A percentile compares a stretch with the other conserved stretches of the same genome.
These are phyloP conservation scores for Clamator glandarius DNA, from an alignment of 2,797 vertebrate genomes.

Conservation along the genomic window DNA sequence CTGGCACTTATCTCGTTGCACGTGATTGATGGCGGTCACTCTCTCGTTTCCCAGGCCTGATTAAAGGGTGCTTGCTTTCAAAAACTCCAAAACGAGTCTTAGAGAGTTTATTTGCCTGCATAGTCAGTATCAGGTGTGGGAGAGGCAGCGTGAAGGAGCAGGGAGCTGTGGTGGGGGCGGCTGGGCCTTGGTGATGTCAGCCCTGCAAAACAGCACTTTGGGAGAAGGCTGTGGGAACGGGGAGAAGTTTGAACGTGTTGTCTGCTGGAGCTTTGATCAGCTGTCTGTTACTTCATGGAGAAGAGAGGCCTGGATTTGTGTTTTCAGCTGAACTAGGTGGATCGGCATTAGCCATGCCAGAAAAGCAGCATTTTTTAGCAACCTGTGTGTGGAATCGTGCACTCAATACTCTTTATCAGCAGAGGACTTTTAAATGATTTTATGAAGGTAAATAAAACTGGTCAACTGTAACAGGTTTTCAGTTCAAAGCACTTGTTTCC, in stretches of 20 bases:
- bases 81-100: too few species aligned
- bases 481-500: neutral
- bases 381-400: neutral
- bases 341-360: neutral
- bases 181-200: neutral
- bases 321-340: conserved; percentile 11
- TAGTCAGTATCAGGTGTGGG: too few species aligned
- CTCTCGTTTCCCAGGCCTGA: too few species aligned
- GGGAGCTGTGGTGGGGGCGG: too few species aligned
- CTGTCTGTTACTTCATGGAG: neutral
- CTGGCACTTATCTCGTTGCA: too few species aligned
- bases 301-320: neutral
- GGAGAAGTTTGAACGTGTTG: conserved; percentile 11
- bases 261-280: conserved; percentile 17
- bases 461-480: neutral
- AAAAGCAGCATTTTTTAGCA: neutral
- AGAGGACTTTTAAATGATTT: neutral
- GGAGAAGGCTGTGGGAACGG: conserved; percentile 12
- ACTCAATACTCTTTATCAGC: neutral
- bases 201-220: neutral
- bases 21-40: too few species aligned
- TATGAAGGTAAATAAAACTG: neutral
- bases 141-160: too few species aligned
- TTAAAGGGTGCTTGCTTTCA: too few species aligned
- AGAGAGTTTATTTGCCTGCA: too few species aligned